phyloP scores from a whole-genome alignment of 2,888 invertebrate species.

The Melinaea marsaeus region DNA sequence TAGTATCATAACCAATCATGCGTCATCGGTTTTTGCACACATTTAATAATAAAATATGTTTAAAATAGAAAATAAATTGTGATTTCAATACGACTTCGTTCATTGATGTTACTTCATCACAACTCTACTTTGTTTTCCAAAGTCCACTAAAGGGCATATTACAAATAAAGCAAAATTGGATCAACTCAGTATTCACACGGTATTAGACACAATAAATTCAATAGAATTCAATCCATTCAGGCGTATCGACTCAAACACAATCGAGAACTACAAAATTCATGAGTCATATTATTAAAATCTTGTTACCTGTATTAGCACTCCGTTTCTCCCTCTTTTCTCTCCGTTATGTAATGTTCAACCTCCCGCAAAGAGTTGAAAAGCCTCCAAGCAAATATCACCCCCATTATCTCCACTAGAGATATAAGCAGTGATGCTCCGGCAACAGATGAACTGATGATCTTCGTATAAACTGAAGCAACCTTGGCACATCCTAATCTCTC shows the following conservation, averaged over 20 bases:
- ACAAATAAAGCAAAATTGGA: conserved; percentile 7
- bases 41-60: conserved; percentile 10
- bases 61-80: conserved; percentile 11
- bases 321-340: conserved; percentile 70
- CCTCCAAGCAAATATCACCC: conserved; percentile 63
- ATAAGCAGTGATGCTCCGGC: conserved; percentile 66
- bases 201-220: conserved; percentile 16
- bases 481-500: conserved; percentile 71
- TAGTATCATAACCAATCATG: too few relatives aligned
- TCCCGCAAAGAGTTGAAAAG: conserved; percentile 64
- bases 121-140: conserved; percentile 9
- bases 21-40: neutral
- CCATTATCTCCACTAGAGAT: conserved; percentile 59
- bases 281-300: conserved; percentile 26
- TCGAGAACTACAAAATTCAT: conserved; percentile 13
- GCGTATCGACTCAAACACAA: conserved; percentile 23
- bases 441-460: conserved; percentile 69
- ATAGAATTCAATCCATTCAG: conserved; percentile 22
- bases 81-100: conserved; percentile 12
- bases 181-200: conserved; percentile 14
- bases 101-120: conserved; percentile 8
- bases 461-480: conserved; percentile 71
- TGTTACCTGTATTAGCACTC: conserved; percentile 53
- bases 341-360: conserved; percentile 70
- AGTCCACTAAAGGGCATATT: conserved; percentile 1